Evolutionary conservation across 2,888 invertebrate genomes (phyloP).

Genomic region (Amphipyra tragopoginis): DNA sequence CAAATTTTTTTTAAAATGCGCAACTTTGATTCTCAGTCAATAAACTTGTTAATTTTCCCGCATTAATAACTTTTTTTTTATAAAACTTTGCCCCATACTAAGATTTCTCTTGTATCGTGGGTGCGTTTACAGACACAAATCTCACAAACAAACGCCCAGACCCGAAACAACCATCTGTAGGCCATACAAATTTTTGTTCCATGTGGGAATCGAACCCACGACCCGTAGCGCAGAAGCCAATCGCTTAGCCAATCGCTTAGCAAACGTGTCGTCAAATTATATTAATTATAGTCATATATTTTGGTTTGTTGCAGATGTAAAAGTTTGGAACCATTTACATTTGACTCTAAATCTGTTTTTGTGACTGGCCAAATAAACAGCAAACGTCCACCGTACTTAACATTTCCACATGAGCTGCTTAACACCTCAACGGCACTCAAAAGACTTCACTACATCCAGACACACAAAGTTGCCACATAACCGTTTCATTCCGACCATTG

Average conservation of each 20-base stretch:
- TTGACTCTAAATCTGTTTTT: conserved; percentile 22
- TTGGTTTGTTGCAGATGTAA: no score
- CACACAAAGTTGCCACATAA: conserved; percentile 48
- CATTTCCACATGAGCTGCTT: conserved; percentile 62
- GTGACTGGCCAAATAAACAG: conserved; percentile 39
- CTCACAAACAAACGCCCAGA: no score
- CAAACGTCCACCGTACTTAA: conserved; percentile 62
- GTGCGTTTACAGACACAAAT: no score
- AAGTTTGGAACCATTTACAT: not conserved
- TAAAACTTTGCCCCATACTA: no score
- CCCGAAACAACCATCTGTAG: no score
- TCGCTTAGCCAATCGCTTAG: no score
- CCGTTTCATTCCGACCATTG: conserved; percentile 27
- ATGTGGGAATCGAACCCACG: no score
- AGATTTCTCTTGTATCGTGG: no score
- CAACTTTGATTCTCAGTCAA: not conserved
- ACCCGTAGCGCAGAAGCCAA: no score
- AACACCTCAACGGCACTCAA: conserved; percentile 68
- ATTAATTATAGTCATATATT: not conserved
- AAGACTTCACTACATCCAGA: conserved; percentile 67
- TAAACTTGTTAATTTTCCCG: not conserved
- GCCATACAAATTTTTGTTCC: no score
- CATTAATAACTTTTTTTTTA: no score
- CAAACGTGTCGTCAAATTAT: no score
- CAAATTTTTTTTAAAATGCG: conserved; percentile 12